A percentile compares a stretch with the other conserved stretches of the same genome.
These are phyloP conservation scores for Schizopygopsis pylzovi DNA, from an alignment of 2,797 vertebrate species.

Conservation along the genomic window DNA sequence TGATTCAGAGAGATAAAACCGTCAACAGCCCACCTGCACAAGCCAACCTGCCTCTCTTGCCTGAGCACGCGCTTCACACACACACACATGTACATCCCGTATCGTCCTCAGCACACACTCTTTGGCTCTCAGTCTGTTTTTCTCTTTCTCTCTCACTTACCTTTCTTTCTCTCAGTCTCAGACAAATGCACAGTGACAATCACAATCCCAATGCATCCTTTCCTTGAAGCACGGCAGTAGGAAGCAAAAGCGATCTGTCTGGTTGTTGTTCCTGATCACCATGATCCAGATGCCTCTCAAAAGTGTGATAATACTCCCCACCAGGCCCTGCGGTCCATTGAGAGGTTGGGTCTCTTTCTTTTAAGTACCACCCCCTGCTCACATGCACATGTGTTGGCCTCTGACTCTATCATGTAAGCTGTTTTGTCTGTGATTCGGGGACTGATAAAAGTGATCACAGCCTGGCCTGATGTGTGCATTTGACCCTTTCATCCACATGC, in stretches of 20 bases:
- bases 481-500: neutral
- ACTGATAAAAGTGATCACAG: conserved; percentile 10
- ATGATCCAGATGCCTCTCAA: conserved; percentile 3
- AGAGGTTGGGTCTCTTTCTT: conserved; percentile 32
- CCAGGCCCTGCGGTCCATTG: conserved; percentile 25
- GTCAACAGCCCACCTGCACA: conserved; percentile 75
- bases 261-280: conserved; percentile 1
- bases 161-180: neutral
- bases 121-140: conserved; percentile 8
- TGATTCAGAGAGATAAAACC: conserved; percentile 70
- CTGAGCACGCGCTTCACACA: conserved; percentile 36
- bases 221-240: neutral
- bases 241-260: neutral
- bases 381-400: conserved; percentile 27
- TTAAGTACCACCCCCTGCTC: conserved; percentile 28
- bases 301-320: conserved; percentile 29
- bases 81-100: conserved; percentile 38
- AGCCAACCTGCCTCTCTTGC: conserved; percentile 49
- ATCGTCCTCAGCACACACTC: conserved; percentile 21
- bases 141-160: conserved; percentile 5
- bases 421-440: neutral
- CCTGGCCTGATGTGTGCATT: neutral
- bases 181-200: neutral
- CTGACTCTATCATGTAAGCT: conserved; percentile 21
- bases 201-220: neutral